These are phyloP conservation scores for Metacarcinus magister DNA, from an alignment of 2,888 invertebrate genomes.

Conservation along the genomic window DNA sequence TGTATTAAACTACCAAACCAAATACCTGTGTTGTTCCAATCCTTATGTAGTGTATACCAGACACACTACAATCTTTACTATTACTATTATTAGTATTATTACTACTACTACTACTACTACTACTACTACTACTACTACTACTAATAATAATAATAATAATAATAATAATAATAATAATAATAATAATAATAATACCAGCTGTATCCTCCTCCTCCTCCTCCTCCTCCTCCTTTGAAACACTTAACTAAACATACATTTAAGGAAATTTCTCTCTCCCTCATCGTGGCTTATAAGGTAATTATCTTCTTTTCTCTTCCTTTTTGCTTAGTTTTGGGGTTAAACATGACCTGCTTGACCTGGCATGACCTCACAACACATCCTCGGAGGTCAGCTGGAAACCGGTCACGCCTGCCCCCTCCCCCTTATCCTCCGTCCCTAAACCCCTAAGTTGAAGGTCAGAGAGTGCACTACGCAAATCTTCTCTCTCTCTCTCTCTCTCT, in stretches of 20 bases:
- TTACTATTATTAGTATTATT: too few relatives aligned
- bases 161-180: too few relatives aligned
- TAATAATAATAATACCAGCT: too few relatives aligned
- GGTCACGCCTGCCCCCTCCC: neutral
- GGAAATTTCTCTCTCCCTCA: too few relatives aligned
- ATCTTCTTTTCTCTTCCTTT: neutral
- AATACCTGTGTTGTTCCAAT: too few relatives aligned
- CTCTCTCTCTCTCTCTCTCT: slow-evolving; percentile 15
- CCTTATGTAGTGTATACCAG: too few relatives aligned
- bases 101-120: neutral
- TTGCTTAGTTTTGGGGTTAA: too few relatives aligned
- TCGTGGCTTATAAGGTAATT: neutral
- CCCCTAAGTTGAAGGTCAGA: neutral
- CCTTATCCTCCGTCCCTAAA: neutral
- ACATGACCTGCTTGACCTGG: neutral
- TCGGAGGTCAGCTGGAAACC: neutral
- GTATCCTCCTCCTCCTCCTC: too few relatives aligned
- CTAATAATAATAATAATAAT: too few relatives aligned
- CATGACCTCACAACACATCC: neutral
- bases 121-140: neutral
- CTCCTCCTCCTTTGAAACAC: neutral
- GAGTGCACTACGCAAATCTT: neutral
- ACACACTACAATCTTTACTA: too few relatives aligned
- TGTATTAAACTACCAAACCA: too few relatives aligned
- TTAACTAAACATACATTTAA: too few relatives aligned